Evolutionary conservation across 2,797 vertebrate species (phyloP).

Genomic region (Diglossa cyanea): DNA sequence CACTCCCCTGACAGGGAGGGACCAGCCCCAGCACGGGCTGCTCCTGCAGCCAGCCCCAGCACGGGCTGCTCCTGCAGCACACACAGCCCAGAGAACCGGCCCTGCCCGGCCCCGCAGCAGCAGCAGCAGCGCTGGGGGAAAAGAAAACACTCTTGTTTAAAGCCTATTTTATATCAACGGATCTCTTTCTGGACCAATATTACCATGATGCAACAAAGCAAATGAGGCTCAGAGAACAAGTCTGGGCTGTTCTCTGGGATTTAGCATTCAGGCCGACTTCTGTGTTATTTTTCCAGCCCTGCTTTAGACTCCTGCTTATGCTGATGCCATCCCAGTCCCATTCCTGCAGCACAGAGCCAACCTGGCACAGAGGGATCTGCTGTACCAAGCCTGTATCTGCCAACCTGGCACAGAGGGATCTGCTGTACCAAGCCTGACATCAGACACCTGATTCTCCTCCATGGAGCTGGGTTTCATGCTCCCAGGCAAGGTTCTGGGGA

Average conservation of each 20-base stretch:
- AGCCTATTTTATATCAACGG: background rate
- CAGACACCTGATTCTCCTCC: background rate
- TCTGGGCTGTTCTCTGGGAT: background rate
- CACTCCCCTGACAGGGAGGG: background rate
- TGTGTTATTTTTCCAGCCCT: background rate
- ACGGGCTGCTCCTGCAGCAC: background rate
- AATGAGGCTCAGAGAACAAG: slow-evolving; percentile 17
- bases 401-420: background rate
- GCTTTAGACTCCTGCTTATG: background rate
- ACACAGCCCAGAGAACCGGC: background rate
- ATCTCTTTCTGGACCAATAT: background rate
- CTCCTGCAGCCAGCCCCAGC: background rate
- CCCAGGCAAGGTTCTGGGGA: background rate
- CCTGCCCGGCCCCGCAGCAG: background rate
- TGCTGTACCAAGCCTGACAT: background rate
- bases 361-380: background rate
- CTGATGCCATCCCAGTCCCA: background rate
- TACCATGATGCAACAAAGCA: background rate
- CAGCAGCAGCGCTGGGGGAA: accelerated
- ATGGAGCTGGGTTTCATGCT: accelerated
- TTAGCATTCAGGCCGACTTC: background rate
- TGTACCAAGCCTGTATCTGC: too few relatives aligned
- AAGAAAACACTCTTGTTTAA: background rate
- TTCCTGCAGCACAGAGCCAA: background rate
- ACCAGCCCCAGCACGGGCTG: background rate